Evolutionary conservation across 2,797 vertebrate species (phyloP), one percentile per base, ranked within the genome.

Genomic region (Scomberomorus guttatus): DNA sequence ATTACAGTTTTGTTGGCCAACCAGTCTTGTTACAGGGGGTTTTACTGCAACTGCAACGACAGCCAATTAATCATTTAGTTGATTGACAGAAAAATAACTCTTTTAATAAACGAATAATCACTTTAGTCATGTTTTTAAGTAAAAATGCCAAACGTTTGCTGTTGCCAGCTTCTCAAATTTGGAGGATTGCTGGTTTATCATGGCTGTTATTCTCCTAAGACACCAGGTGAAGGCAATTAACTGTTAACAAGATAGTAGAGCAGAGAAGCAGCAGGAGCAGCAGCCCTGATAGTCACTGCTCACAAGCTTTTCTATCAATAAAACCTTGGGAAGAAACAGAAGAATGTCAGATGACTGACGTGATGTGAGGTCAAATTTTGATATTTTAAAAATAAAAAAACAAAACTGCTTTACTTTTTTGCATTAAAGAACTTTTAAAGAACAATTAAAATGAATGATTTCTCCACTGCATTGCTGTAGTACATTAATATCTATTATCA

Each of bases 171-270:
- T 17, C 14, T 44, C 13, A 15, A 44, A 17, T 44, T 4, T 14
- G 13, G 14, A 15, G 42, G 14, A 17, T 54, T 42, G 72, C 51
- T 73, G 63, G 39, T 70, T 83, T 29, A 51, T 67, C 29, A 4
- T 48, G 34, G 22, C 44, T 81, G 60, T 65, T 39, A 66, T 37
- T 46, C 65, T 59, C 79, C 12, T 18, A 39, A 68, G 79, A 68
- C 25, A 34, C 25, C 75, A 67, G 75, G 76, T 79, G 73, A 81
- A 70, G 44, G 55, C 48, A 56, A 69, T 83, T 66, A 73, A 32
- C 69, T 25, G 72, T 56, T 77, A 82, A 77, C 52, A 50, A 66
- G 75, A 72, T 72, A 18, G 25, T 10, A 64, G 6, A 32, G 6
- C 29, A 32, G 29, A 32, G 29, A 32, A 32, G 60, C 27, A 59